Evolutionary conservation across 2,113 vertebrate genomes (phyloP), one percentile per base, ranked within the genome.

Genomic region (Calonectris borealis): DNA sequence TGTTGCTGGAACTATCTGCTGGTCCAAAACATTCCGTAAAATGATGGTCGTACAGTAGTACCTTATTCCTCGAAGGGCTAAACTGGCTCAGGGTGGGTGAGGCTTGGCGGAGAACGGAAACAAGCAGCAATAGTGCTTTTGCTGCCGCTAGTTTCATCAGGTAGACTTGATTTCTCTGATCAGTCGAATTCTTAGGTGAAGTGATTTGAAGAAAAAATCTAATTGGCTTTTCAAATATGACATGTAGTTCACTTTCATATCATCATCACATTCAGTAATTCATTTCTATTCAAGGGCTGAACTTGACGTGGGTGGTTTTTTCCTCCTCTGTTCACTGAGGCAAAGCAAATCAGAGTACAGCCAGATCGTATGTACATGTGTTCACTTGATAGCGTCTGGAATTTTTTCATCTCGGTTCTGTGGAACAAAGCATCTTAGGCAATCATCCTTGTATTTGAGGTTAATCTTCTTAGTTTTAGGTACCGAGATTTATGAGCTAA

Each of bases 321-420:
- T 49, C 11, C n/a, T 7, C 7, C 38, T 42, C 16, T 60, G n/a
- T 62, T 82, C 13, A 6, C 3, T 32, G 58, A 72, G 71, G 32
- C 73, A 84, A n/a, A 76, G 52, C 68, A 66, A 34, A 70, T 61
- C 34, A 27, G 42, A 42, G 16, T 51, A 14, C 22, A 61, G n/a
- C 62, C 44, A 34, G 76, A 38, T 51, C 2, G 2, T 34, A 7
- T 4, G 19, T 34, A 12, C 11, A 0, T 27, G 24, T 36, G 61
- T 20, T 62, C 48, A 5, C 26, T n/a, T 60, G 20, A 3, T 60
- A 27, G 27, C 18, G 34, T 46, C 52, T 77, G 55, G 13, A 27
- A 7, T 27, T 29, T 69, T 65, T 38, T 89, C 15, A 16, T 65
- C 29, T 58, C 1, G 0, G 0, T 40, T 60, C 31, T 32, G 25